Evolutionary conservation across 2,888 invertebrate species (phyloP).

Genomic region (Callosobruchus maculatus): DNA sequence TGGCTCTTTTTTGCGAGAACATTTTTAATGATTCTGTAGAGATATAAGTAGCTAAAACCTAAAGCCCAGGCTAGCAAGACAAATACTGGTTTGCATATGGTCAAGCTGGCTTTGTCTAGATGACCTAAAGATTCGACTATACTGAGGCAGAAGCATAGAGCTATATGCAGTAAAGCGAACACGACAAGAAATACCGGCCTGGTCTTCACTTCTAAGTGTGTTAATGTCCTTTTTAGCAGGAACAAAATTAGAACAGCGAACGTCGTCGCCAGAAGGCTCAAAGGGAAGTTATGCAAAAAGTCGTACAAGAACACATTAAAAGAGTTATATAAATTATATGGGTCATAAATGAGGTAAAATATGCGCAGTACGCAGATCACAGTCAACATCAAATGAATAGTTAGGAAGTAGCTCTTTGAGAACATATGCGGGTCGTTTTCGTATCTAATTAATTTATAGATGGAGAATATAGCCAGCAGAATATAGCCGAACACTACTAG

Average conservation of each 20-base stretch:
- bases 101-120: slow-evolving; percentile 50
- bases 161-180: slow-evolving; percentile 74
- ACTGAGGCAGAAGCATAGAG: slow-evolving; percentile 78
- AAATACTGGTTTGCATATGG: slow-evolving; percentile 82
- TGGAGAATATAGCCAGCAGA: slow-evolving; percentile 77
- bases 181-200: slow-evolving; percentile 75
- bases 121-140: slow-evolving; percentile 61
- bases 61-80: slow-evolving; percentile 80
- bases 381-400: slow-evolving; percentile 78
- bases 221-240: slow-evolving; percentile 73
- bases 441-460: slow-evolving; percentile 81
- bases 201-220: slow-evolving; percentile 63
- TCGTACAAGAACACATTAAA: slow-evolving; percentile 77
- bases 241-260: slow-evolving; percentile 86
- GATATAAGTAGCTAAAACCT: slow-evolving; percentile 80
- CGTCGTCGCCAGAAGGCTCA: slow-evolving; percentile 84
- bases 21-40: slow-evolving; percentile 74
- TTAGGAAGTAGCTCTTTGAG: slow-evolving; percentile 83
- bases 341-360: slow-evolving; percentile 86
- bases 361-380: slow-evolving; percentile 78
- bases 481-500: slow-evolving; percentile 81
- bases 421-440: slow-evolving; percentile 83
- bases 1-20: slow-evolving; percentile 73
- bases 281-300: slow-evolving; percentile 78
- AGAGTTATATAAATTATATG: slow-evolving; percentile 82